Conservation (phyloP, 2,888 invertebrate species). For the Dichetophora obliterata region DNA sequence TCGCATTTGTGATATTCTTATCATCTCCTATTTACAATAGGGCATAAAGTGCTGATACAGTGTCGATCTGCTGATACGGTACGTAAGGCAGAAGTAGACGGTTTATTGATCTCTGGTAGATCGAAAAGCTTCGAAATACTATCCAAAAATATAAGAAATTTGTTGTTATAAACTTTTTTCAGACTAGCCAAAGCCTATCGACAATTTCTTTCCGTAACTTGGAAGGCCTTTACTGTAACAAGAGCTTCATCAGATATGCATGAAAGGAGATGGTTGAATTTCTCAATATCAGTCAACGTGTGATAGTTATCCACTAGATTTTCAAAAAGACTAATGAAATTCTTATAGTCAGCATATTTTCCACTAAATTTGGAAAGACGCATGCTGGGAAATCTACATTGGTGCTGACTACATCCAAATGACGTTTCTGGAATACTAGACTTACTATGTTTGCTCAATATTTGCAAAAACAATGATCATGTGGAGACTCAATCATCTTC, state of each 20-base stretch:
- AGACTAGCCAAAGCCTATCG: constrained; percentile 41
- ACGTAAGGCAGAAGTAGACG: constrained; percentile 44
- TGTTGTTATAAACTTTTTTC: constrained; percentile 44
- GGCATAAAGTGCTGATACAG: constrained; percentile 44
- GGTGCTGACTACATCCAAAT: background rate
- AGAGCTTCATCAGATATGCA: constrained; percentile 46
- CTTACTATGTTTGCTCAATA: constrained; percentile 15
- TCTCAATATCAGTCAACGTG: constrained; percentile 42
- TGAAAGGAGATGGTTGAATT: constrained; percentile 43
- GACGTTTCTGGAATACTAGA: constrained; percentile 1
- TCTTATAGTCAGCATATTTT: constrained; percentile 40
- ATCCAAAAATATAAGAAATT: constrained; percentile 47
- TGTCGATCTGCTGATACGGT: constrained; percentile 45
- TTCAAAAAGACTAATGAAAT: constrained; percentile 40
- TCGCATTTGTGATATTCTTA: constrained; percentile 45
- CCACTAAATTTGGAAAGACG: constrained; percentile 39
- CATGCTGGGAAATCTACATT: constrained; percentile 35
- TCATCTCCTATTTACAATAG: constrained; percentile 45
- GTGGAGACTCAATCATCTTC: background rate
- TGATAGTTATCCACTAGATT: constrained; percentile 34
- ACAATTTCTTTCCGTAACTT: constrained; percentile 43
- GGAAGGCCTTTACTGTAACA: constrained; percentile 43
- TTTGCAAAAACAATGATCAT: constrained; percentile 5
- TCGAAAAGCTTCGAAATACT: constrained; percentile 45
- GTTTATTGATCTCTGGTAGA: constrained; percentile 43